These are phyloP conservation scores for Macrophya annulata DNA, from an alignment of 2,888 invertebrate species.

Conservation along the genomic window DNA sequence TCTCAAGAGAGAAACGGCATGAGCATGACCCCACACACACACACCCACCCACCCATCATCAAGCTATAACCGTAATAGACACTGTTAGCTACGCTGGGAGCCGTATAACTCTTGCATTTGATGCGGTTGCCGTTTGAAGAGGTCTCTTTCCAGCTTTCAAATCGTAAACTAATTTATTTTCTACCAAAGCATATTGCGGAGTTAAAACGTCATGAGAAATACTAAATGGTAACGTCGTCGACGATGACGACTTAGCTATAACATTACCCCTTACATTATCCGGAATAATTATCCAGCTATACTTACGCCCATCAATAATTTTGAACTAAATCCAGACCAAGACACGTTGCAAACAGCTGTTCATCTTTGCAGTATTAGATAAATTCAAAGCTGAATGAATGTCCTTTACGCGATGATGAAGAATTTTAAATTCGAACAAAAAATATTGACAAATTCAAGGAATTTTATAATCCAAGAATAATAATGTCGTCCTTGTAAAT, in stretches of 20 bases:
- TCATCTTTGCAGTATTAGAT: background rate
- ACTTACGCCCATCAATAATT: background rate
- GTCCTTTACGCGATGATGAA: background rate
- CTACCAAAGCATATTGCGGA: background rate
- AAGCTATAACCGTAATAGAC: constrained; percentile 11
- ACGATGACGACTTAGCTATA: background rate
- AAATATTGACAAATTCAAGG: background rate
- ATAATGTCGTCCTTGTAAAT: background rate
- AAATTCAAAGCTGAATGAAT: background rate
- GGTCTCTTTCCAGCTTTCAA: constrained; percentile 12
- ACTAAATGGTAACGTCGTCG: background rate
- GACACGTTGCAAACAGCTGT: constrained; percentile 24
- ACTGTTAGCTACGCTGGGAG: background rate
- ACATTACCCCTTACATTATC: constrained; percentile 3
- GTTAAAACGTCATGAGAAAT: background rate
- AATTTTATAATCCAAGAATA: background rate
- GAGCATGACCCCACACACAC: background rate
- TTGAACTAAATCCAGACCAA: background rate
- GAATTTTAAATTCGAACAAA: background rate
- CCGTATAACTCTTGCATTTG: constrained; percentile 31
- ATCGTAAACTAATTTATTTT: constrained; percentile 45
- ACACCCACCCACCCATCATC: background rate
- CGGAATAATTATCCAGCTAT: background rate
- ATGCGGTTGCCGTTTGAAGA: constrained; percentile 39
- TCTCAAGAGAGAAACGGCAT: background rate